Evolutionary conservation across 2,888 invertebrate genomes (phyloP).

Genomic region (Vesta saturnalis): DNA sequence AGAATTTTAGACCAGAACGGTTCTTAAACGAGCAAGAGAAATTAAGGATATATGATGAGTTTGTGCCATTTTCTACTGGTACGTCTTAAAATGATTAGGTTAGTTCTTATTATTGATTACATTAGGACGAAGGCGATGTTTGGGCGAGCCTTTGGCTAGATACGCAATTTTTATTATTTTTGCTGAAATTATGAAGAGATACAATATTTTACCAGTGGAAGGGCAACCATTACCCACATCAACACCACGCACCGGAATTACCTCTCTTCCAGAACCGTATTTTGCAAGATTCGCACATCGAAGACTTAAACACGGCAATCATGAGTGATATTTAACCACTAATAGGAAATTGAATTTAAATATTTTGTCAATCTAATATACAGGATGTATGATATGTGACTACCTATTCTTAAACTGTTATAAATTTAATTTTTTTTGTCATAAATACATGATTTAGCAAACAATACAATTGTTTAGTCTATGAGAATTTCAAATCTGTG

Average conservation of each 20-base stretch:
- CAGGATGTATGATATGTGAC: too few relatives aligned
- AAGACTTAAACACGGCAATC: too few relatives aligned
- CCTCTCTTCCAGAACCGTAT: background rate
- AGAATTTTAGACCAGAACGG: conserved; percentile 71
- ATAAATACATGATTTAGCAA: too few relatives aligned
- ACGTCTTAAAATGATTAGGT: background rate
- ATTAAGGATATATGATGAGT: conserved; percentile 62
- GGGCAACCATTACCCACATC: background rate
- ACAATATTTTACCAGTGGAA: conserved; percentile 65
- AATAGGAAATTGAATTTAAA: too few relatives aligned
- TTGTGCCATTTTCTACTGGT: conserved; percentile 26
- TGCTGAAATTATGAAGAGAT: conserved; percentile 68
- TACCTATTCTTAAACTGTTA: too few relatives aligned
- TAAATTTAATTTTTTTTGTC: too few relatives aligned
- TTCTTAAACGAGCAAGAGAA: conserved; percentile 67
- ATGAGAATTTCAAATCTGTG: too few relatives aligned
- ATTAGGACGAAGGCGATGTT: conserved; percentile 71
- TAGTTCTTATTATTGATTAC: conserved; percentile 23
- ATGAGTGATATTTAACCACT: too few relatives aligned
- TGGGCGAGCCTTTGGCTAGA: conserved; percentile 72
- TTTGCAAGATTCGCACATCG: background rate
- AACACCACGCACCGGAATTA: background rate
- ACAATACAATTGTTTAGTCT: too few relatives aligned
- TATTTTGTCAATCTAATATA: too few relatives aligned
- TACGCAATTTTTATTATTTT: conserved; percentile 71